Evolutionary conservation across 2,888 invertebrate genomes (phyloP), one percentile per base, ranked within the genome.

Genomic region (Lysandra coridon): DNA sequence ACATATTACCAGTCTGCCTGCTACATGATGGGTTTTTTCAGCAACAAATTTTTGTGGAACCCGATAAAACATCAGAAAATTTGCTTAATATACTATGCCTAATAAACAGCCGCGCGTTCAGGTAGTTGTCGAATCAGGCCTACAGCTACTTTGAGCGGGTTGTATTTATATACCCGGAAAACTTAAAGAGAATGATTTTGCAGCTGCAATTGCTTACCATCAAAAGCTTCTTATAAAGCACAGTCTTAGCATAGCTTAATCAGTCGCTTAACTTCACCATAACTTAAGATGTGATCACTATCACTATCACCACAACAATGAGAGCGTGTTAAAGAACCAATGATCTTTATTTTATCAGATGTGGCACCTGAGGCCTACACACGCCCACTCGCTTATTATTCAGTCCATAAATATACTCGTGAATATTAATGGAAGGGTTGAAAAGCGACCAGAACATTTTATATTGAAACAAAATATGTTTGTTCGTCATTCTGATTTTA

Each of bases 401-500:
- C 33, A 17, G 5, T 69, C 69, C 69, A 5, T 33, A 69, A 69
- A 69, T 69, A 69, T 69, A 33, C 69, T 69, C 69, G 33, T 69
- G 69, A 69, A 69, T 69, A 69, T 69, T 69, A 69, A 69, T 69
- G 33, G 10, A 5, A 69, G 69, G 69, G 69, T 17, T 69, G 69
- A 69, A 69, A 69, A 69, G 69, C 69, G 69, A 69, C 37, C 69
- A 69, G 30, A 37, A 69, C 33, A 4, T 33, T 69, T 69, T 33
- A 69, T 69, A 69, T 69, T 37, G 69, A 69, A 33, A 69, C 69
- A 33, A 69, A 69, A 17, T 14, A 17, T 69, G 33, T 37, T 69
- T 6, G 33, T 69, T 33, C 64, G 33, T 17, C 69, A 33, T 69
- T 69, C 30, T 4, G 30, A 30, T 33, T 64, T 69, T 69, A 69